Conservation (phyloP, 2,113 vertebrate species). For the Oreochromis tanganicae region DNA sequence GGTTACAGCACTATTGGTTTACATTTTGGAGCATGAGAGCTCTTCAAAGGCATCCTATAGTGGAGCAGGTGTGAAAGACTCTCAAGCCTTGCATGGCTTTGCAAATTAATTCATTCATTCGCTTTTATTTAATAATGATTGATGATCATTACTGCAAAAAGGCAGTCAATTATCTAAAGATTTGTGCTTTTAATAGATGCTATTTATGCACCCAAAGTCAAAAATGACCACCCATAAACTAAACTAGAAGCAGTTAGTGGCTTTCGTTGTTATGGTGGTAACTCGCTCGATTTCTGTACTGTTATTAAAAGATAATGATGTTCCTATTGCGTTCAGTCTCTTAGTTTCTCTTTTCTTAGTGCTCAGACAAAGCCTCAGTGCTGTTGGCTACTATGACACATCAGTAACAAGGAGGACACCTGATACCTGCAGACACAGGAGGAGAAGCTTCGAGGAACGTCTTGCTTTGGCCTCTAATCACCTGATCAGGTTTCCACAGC, state of each 20-base stretch:
- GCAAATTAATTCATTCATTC: not conserved
- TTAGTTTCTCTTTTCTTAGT: not conserved
- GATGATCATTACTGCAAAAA: not conserved
- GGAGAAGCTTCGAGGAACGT: not conserved
- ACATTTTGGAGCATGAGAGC: not conserved
- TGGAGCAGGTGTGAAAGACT: conserved; percentile 11
- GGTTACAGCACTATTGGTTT: conserved; percentile 22
- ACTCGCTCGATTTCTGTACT: not conserved
- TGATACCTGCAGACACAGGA: not conserved
- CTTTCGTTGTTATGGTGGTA: not conserved
- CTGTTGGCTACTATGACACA: not conserved
- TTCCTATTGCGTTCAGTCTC: not conserved
- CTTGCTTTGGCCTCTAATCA: not conserved
- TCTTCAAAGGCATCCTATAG: not conserved
- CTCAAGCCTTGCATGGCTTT: not conserved
- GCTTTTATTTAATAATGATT: not conserved
- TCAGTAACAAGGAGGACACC: not conserved
- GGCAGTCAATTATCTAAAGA: not conserved
- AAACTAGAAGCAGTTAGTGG: not conserved
- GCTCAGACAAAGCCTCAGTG: not conserved
- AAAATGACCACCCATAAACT: not conserved
- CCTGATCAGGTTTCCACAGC: not conserved
- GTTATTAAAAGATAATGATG: not conserved
- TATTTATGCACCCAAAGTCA: not conserved
- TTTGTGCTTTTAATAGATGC: not conserved